phyloP scores from a whole-genome alignment of 2,113 vertebrate genomes.

The Rynchops niger region DNA sequence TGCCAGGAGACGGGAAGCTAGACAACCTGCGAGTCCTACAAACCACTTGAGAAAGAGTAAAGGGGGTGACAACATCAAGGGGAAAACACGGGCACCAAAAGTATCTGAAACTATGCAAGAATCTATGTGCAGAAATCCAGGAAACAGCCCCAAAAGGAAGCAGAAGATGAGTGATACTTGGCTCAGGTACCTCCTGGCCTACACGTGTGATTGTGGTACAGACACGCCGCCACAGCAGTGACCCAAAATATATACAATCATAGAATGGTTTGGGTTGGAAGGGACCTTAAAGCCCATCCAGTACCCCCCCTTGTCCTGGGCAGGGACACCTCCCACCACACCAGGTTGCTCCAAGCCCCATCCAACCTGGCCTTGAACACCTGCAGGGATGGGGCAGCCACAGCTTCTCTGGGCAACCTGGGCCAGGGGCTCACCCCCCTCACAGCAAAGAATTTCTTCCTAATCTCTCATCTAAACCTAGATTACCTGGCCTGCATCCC shows the following conservation, averaged over 20 bases:
- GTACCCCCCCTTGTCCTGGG: no score
- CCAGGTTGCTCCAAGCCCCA: no score
- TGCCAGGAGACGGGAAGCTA: not conserved
- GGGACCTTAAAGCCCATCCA: not conserved
- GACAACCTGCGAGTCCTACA: not conserved
- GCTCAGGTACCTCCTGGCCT: not conserved
- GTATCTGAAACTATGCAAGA: not conserved
- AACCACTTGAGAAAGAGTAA: not conserved
- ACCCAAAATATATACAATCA: not conserved
- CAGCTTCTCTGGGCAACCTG: not conserved
- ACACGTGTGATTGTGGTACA: fast-evolving
- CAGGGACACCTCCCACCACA: no score
- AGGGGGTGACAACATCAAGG: not conserved
- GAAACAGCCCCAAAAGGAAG: not conserved
- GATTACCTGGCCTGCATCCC: fast-evolving
- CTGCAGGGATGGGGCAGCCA: no score
- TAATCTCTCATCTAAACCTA: not conserved
- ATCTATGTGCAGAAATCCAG: not conserved
- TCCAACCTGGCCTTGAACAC: no score
- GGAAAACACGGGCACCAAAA: not conserved
- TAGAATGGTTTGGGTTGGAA: not conserved
- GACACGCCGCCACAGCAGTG: not conserved
- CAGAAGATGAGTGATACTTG: not conserved
- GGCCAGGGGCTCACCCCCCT: not conserved
- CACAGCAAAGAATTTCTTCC: not conserved